These are phyloP conservation scores for Chrysemys picta DNA, from an alignment of 2,113 vertebrate species.

Conservation along the genomic window DNA sequence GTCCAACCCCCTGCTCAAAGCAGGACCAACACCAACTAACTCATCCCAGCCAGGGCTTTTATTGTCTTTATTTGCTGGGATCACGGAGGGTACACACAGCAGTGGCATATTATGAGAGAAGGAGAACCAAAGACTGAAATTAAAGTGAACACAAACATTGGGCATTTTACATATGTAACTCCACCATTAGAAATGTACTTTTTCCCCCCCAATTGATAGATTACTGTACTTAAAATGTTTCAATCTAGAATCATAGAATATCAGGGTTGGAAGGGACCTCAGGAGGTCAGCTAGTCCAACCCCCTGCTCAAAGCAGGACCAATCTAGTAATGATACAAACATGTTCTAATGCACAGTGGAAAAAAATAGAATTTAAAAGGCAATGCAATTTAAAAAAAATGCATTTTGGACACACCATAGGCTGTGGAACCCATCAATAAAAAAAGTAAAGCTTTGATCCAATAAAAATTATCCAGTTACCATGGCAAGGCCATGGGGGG, in stretches of 20 bases:
- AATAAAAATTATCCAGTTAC: constrained; percentile 13
- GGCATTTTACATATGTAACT: constrained; percentile 16
- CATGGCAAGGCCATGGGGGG: not conserved
- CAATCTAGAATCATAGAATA: too few relatives aligned
- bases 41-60: not conserved
- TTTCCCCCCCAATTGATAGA: not conserved
- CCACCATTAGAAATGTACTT: not conserved
- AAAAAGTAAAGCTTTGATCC: constrained; percentile 16
- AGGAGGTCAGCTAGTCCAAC: too few relatives aligned
- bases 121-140: not conserved
- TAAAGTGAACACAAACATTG: not conserved
- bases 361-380: not conserved
- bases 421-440: not conserved
- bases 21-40: too few relatives aligned
- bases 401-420: not conserved
- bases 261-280: too few relatives aligned
- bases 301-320: too few relatives aligned
- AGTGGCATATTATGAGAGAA: not conserved
- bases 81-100: not conserved
- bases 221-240: too few relatives aligned
- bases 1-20: too few relatives aligned
- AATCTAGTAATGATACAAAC: not conserved
- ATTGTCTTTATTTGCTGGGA: constrained; percentile 39
- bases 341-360: not conserved
- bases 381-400: not conserved